Conservation (phyloP, 2,888 invertebrate genomes). For the Hydriomena furcata region DNA sequence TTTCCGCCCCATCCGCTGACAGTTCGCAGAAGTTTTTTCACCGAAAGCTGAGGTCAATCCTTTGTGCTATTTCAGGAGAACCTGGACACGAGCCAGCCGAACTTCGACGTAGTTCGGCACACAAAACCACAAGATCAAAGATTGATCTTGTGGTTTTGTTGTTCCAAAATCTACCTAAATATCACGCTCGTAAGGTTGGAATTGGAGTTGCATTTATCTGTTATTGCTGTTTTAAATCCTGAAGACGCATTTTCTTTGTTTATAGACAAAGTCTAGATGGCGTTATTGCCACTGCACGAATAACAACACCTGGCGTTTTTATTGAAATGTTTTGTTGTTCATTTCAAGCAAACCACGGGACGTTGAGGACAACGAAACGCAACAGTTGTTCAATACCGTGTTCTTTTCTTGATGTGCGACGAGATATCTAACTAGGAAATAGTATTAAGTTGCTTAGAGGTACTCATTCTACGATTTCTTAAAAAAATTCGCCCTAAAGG, state of each 20-base stretch:
- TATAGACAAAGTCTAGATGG: constrained; percentile 50
- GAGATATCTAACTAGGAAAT: too few species aligned
- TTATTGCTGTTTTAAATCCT: constrained; percentile 42
- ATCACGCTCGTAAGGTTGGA: constrained; percentile 32
- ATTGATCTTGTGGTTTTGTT: constrained; percentile 53
- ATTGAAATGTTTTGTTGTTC: constrained; percentile 22
- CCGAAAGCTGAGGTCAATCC: constrained; percentile 72
- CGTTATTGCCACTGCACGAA: constrained; percentile 42
- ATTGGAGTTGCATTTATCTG: constrained; percentile 22
- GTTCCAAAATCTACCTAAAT: constrained; percentile 40
- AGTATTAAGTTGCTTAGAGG: too few species aligned
- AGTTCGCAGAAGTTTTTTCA: constrained; percentile 76
- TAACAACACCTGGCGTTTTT: constrained; percentile 35
- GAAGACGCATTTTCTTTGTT: constrained; percentile 55
- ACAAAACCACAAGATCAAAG: constrained; percentile 61
- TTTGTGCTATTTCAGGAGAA: constrained; percentile 83
- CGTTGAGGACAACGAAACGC: neutral
- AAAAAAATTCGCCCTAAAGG: too few species aligned
- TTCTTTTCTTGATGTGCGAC: too few species aligned
- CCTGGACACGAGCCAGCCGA: constrained; percentile 69
- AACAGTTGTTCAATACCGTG: neutral
- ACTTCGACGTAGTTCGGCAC: constrained; percentile 65
- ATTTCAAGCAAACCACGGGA: neutral
- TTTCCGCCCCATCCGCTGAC: constrained; percentile 68
- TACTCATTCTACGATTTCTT: too few species aligned